Conservation (phyloP, 2,888 invertebrate species). For the Hypena proboscidalis region DNA sequence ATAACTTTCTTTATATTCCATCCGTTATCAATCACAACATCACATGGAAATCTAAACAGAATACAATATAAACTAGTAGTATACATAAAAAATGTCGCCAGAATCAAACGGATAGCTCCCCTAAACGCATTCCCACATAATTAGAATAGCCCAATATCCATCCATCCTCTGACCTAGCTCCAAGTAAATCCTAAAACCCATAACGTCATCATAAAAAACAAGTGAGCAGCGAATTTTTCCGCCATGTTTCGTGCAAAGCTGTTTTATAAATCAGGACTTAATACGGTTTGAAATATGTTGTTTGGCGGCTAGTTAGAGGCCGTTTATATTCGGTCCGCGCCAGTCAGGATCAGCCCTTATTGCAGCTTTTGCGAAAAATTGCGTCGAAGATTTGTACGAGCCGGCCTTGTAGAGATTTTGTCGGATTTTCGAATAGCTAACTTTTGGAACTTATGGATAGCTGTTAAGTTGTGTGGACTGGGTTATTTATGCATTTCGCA, state of each 20-base stretch:
- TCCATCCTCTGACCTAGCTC: conserved; percentile 43
- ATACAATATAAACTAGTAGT: too few relatives aligned
- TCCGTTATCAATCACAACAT: too few relatives aligned
- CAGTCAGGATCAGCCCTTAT: conserved; percentile 44
- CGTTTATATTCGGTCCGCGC: conserved; percentile 64
- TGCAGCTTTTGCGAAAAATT: conserved; percentile 51
- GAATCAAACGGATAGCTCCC: too few relatives aligned
- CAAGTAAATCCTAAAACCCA: conserved; percentile 46
- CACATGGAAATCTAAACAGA: too few relatives aligned
- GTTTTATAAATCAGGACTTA: conserved; percentile 70
- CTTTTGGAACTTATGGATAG: conserved; percentile 19
- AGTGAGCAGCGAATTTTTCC: conserved; percentile 49
- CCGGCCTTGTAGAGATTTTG: conserved; percentile 8
- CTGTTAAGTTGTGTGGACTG: conserved; percentile 16
- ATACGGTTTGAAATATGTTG: conserved; percentile 71
- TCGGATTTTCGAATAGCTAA: conserved; percentile 12
- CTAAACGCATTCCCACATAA: too few relatives aligned
- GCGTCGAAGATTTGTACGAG: conserved; percentile 38
- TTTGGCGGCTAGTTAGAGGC: conserved; percentile 60
- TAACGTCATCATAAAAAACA: conserved; percentile 52
- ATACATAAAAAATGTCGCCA: too few relatives aligned
- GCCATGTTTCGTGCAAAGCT: conserved; percentile 51
- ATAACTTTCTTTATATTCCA: too few relatives aligned
- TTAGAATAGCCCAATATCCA: conserved; percentile 33
- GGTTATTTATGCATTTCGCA: too few relatives aligned